phyloP scores from a whole-genome alignment of 2,113 vertebrate species.

The Taxidea taxus region DNA sequence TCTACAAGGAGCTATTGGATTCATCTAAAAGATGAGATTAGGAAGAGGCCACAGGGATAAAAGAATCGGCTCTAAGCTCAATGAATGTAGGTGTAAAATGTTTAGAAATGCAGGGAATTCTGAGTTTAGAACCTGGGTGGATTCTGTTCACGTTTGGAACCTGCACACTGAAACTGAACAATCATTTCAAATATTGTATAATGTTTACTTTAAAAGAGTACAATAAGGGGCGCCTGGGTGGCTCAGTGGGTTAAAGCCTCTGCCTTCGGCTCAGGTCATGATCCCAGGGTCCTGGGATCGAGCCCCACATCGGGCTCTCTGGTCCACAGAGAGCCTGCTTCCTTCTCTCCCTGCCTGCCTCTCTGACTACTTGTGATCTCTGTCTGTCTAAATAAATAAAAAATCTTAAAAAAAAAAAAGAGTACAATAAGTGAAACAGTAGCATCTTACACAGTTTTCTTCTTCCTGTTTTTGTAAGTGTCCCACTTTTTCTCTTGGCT shows the following conservation, averaged over 20 bases:
- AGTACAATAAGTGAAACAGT: neutral
- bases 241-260: too few species aligned
- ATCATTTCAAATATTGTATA: neutral
- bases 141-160: neutral
- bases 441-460: neutral
- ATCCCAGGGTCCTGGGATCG: too few species aligned
- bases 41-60: neutral
- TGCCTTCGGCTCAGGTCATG: too few species aligned
- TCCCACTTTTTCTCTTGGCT: neutral
- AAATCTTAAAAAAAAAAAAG: too few species aligned
- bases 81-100: neutral
- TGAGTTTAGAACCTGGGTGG: neutral
- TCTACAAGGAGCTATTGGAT: neutral
- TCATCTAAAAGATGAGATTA: neutral
- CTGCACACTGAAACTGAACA: neutral
- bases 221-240: too few species aligned
- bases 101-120: neutral
- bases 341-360: too few species aligned
- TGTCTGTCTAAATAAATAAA: too few species aligned
- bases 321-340: too few species aligned
- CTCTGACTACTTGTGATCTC: too few species aligned
- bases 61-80: neutral
- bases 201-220: conserved; percentile 1
- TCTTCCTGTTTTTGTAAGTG: neutral
- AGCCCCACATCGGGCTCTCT: too few species aligned